Evolutionary conservation across 2,797 vertebrate species (phyloP).

Genomic region (Peromyscus aztecus): DNA sequence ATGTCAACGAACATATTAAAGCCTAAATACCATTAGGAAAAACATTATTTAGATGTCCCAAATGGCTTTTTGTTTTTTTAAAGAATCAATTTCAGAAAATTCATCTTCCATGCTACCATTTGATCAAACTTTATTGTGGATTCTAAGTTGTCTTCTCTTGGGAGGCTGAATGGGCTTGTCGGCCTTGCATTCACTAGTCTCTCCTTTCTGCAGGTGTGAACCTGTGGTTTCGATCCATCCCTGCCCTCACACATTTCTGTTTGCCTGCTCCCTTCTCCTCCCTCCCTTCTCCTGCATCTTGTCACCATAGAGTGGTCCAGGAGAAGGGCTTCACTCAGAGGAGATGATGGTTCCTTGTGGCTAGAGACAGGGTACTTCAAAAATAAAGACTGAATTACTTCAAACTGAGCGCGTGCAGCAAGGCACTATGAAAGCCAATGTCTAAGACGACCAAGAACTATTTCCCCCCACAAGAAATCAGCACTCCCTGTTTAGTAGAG

Average conservation of each 20-base stretch:
- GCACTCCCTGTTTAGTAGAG: constrained; percentile 52
- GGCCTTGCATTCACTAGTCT: constrained; percentile 39
- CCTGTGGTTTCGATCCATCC: background rate
- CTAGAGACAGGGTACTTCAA: background rate
- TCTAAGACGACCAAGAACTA: constrained; percentile 62
- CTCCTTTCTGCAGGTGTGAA: background rate
- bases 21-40: background rate
- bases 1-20: background rate
- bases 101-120: background rate
- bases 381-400: constrained; percentile 67
- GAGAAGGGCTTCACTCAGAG: background rate
- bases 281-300: too few relatives aligned
- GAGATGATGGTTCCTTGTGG: constrained; percentile 29
- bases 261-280: background rate
- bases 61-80: background rate
- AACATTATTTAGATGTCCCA: background rate
- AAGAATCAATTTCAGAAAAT: constrained; percentile 43
- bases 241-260: background rate
- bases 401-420: constrained; percentile 59
- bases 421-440: constrained; percentile 44
- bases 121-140: background rate
- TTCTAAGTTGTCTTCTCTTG: background rate
- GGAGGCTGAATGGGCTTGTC: background rate
- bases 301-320: background rate
- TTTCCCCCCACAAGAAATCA: constrained; percentile 57